These are phyloP conservation scores for Chlorodrepanis virens DNA, from an alignment of 2,113 vertebrate genomes.

Conservation along the genomic window DNA sequence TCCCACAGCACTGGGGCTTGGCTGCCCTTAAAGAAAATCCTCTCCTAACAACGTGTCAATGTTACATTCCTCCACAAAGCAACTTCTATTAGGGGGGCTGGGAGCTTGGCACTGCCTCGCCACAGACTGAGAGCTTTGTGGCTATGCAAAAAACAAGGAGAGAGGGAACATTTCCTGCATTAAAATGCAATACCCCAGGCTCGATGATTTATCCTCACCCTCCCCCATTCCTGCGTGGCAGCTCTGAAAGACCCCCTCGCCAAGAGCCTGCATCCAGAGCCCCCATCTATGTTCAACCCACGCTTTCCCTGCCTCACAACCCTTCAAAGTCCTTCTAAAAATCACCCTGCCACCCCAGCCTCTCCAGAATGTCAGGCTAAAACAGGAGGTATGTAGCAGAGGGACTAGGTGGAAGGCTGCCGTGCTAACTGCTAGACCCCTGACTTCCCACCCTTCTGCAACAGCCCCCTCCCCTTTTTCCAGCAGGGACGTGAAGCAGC, in stretches of 20 bases:
- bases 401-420: neutral
- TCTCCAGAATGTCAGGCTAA: neutral
- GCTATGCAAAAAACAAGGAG: slow-evolving; percentile 62
- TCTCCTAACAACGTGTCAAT: slow-evolving; percentile 82
- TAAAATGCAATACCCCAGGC: slow-evolving; percentile 71
- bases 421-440: neutral
- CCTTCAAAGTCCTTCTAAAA: neutral
- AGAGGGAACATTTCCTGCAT: slow-evolving; percentile 79
- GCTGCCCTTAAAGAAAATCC: slow-evolving; percentile 78
- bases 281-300: neutral
- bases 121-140: slow-evolving; percentile 80
- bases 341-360: fast-evolving
- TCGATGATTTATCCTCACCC: neutral
- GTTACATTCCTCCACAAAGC: slow-evolving; percentile 80
- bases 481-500: neutral
- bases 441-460: neutral
- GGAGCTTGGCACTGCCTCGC: slow-evolving; percentile 74
- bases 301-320: neutral
- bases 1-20: slow-evolving; percentile 71
- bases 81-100: slow-evolving; percentile 78
- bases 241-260: neutral
- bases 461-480: neutral
- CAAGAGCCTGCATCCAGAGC: neutral
- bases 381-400: neutral
- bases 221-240: neutral